Evolutionary conservation across 2,888 invertebrate genomes (phyloP).

Genomic region (Eupithecia insigniata): DNA sequence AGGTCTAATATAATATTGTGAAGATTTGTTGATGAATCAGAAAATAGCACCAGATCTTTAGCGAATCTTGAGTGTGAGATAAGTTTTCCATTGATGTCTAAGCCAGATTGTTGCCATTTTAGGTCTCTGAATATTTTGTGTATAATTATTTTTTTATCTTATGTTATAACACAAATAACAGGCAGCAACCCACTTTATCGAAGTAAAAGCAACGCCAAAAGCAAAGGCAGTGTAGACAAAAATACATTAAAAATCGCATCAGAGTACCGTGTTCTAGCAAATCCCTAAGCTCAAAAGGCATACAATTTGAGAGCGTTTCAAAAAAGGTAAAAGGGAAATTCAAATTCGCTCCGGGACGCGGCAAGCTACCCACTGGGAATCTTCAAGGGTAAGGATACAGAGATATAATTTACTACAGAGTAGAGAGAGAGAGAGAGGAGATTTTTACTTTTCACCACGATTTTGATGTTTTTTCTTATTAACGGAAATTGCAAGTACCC

Average conservation of each 20-base stretch:
- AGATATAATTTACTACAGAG: conserved; percentile 11
- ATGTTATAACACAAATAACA: too few relatives aligned
- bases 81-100: too few relatives aligned
- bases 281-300: conserved; percentile 48
- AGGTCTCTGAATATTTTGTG: too few relatives aligned
- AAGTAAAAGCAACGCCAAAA: not conserved
- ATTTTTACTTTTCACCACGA: not conserved
- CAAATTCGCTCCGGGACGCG: conserved; percentile 56
- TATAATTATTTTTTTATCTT: too few relatives aligned
- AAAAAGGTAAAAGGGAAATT: conserved; percentile 50
- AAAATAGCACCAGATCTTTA: too few relatives aligned
- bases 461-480: not conserved
- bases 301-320: conserved; percentile 43
- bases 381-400: conserved; percentile 33
- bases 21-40: too few relatives aligned
- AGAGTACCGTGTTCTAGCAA: conserved; percentile 11
- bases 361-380: conserved; percentile 53
- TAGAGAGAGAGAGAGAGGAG: not conserved
- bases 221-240: conserved; percentile 6
- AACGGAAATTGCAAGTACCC: not conserved
- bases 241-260: conserved; percentile 17
- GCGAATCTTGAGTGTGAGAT: too few relatives aligned
- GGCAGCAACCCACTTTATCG: not conserved
- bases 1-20: too few relatives aligned
- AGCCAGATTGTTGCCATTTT: too few relatives aligned